Base-by-base conservation (phyloP, 1,140 invertebrate species). In the Spodoptera frugiperda region DNA sequence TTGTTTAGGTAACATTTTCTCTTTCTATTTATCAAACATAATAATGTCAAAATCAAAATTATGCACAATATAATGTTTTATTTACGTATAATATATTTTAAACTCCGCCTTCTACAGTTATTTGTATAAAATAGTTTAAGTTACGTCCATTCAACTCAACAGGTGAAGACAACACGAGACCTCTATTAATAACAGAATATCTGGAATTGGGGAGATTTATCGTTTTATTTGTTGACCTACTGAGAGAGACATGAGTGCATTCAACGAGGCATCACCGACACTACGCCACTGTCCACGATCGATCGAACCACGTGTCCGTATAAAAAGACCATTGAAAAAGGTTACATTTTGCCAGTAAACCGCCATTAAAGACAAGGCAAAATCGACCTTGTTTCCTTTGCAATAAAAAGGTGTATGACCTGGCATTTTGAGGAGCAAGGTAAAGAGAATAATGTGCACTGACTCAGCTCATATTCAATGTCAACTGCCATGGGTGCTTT, bases 291-390 rank as follows among this genome's bases (percentile, higher is more conserved):
- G 76, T 30, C 49, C 68, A 33, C 76, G 67, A 77, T 77, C 76
- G 76, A 77, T 77, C 19, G 11, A 46, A 55, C 57, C 67, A 71
- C 8, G n/a, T 39, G 76, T 57, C 44, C 21, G 65, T 44, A 67
- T 48, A 73, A 39, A 73, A 44, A 73, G 51, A 54, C 68, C 9
- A 44, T 77, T 39, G 21, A 51, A 25, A 55, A 77, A 77, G 75
- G 65, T 77, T 63, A 33, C 55, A 21, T 15, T 55, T 46, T 21
- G 51, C 15, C 68, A 30, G 51, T 46, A 54, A 44, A 55, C 30
- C 57, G 30, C 19, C 53, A 54, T 54, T 54, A 33, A 53, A 54
- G 10, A 71, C 33, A 71, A 44, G 48, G 44, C 48, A 72, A 33
- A 17, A 3, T 1, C 19, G 53, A 72, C 51, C 68, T 72, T 72